phyloP scores from a whole-genome alignment of 2,113 vertebrate genomes.

The Paraplagusia blochii region DNA sequence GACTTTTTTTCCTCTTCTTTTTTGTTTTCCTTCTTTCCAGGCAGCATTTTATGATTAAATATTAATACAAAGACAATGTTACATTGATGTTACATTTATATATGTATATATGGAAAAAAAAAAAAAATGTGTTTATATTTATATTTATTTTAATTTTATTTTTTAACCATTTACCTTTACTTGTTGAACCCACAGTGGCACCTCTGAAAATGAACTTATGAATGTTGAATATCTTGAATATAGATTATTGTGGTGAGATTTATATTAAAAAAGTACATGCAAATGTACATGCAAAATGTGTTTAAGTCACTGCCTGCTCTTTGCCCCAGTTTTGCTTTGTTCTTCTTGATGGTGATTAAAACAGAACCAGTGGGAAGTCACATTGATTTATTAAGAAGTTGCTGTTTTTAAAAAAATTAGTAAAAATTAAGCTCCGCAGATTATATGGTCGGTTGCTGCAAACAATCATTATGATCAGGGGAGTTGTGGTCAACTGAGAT shows the following conservation, averaged over 20 bases:
- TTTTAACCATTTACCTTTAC: no score
- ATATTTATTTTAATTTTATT: no score
- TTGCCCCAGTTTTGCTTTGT: slow-evolving; percentile 45
- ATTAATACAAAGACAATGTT: slow-evolving; percentile 27
- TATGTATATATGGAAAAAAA: no score
- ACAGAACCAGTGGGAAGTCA: slow-evolving; percentile 8
- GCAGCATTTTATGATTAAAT: slow-evolving; percentile 52
- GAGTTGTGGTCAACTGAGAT: slow-evolving; percentile 32
- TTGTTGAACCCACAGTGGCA: no score
- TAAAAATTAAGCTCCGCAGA: slow-evolving; percentile 4
- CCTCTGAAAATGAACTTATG: no score
- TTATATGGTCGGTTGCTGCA: slow-evolving; percentile 16
- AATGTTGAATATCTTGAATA: no score
- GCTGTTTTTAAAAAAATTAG: not conserved
- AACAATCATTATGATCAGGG: slow-evolving; percentile 19
- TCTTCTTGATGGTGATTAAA: slow-evolving; percentile 22
- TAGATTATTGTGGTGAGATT: no score
- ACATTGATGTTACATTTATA: slow-evolving; percentile 17
- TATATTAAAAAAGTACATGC: no score
- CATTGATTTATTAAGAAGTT: slow-evolving; percentile 3
- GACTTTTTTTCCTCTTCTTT: slow-evolving; percentile 21
- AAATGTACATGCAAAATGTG: slow-evolving; percentile 68
- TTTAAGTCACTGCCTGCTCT: slow-evolving; percentile 64
- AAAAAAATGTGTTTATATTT: no score
- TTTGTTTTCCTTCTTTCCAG: slow-evolving; percentile 30